These are phyloP conservation scores for Cerastis rubricosa DNA, from an alignment of 2,888 invertebrate genomes.

Conservation along the genomic window DNA sequence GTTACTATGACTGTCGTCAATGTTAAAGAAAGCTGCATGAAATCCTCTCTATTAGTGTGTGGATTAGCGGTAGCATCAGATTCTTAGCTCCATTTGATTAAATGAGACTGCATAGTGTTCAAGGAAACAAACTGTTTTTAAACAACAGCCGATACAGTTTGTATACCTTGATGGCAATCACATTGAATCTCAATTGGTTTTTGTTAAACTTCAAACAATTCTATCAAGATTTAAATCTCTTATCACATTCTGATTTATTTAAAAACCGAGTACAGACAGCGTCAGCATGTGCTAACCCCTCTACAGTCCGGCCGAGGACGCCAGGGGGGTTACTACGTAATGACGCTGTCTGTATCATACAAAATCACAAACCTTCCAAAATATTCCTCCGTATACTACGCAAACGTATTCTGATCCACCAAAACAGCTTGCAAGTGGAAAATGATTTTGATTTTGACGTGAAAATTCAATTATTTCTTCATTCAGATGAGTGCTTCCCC, in stretches of 20 bases:
- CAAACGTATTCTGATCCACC: slow-evolving; percentile 13
- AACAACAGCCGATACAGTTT: background rate
- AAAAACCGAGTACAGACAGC: slow-evolving; percentile 6
- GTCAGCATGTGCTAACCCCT: too few species aligned
- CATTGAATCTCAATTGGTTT: background rate
- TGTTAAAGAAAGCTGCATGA: background rate
- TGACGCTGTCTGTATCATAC: too few species aligned
- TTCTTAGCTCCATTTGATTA: background rate
- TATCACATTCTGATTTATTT: background rate
- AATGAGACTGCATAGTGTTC: background rate
- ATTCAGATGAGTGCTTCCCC: slow-evolving; percentile 62
- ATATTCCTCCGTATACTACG: background rate
- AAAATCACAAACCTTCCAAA: background rate
- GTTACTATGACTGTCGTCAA: background rate
- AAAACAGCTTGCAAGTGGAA: slow-evolving; percentile 31
- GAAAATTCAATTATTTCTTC: slow-evolving; percentile 67
- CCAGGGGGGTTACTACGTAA: too few species aligned
- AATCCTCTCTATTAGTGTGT: background rate
- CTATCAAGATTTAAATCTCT: background rate
- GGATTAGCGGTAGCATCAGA: background rate
- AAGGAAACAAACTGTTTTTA: background rate
- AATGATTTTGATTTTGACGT: slow-evolving; percentile 58
- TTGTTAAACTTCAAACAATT: too few species aligned
- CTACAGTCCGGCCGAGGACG: too few species aligned
- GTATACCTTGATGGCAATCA: background rate